Evolutionary conservation across 1,140 invertebrate species (phyloP), one percentile per base, ranked within the genome.

Genomic region (Calliopsis andreniformis): DNA sequence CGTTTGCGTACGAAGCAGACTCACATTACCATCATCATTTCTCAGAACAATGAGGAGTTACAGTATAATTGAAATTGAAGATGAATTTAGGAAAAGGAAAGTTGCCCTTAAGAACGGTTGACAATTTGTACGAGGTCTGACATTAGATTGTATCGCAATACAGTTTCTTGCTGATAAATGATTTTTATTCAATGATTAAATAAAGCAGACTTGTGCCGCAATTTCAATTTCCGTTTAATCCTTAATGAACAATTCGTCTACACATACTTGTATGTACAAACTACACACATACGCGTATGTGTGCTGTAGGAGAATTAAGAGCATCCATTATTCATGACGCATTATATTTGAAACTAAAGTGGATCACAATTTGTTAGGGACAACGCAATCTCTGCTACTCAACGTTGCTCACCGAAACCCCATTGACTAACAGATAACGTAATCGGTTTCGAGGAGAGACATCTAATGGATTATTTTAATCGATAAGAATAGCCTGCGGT

Each of bases 11-110:
- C 8, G 30, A 56, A 18, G 20, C 5, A 20, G 45, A 61, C 49
- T 81, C 79, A 23, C 56, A 78, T 82, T 77, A 81, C 67, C 62
- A 47, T 49, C 62, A 80, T 63, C 67, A 51, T 81, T 82, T 53
- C 49, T n/a, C 4, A 45, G 30, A 30, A 49, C 82, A 81, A 82
- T 63, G 62, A 78, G 67, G n/a, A 77, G 73, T 81, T 71, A 77
- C 81, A 68, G 49, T 30, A 43, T 23, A 76, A 76, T 69, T 76
- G 73, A 78, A 82, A 81, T 81, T 30, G 73, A 49, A 82, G 55
- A 49, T 32, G 25, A 10, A 28, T 32, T 47, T 77, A 81, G 68
- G 67, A 49, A 45, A 56, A 64, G 47, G 63, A 45, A 16, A 39
- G 12, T 28, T 35, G 30, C 23, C n/a, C 51, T 67, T 28, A 39